These are phyloP conservation scores for Calameuta filiformis DNA, from an alignment of 2,888 invertebrate genomes.

Conservation along the genomic window DNA sequence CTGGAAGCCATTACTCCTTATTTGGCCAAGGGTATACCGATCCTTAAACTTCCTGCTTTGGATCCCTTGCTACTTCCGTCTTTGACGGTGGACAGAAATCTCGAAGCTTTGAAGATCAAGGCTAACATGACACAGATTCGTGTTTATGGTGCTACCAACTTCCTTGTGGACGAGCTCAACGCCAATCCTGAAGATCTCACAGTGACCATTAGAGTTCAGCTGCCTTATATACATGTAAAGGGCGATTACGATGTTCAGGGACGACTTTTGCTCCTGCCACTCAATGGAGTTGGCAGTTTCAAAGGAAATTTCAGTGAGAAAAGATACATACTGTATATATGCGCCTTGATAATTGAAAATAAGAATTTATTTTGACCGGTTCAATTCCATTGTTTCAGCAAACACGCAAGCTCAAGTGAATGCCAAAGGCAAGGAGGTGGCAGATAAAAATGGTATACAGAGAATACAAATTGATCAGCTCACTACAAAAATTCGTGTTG, in stretches of 20 bases:
- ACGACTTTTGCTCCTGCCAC: constrained; percentile 67
- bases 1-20: constrained; percentile 73
- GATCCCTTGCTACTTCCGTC: constrained; percentile 80
- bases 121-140: constrained; percentile 77
- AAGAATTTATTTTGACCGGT: background rate
- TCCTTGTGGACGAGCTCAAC: constrained; percentile 70
- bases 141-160: constrained; percentile 75
- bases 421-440: constrained; percentile 70
- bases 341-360: background rate
- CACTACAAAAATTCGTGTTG: constrained; percentile 72
- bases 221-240: constrained; percentile 66
- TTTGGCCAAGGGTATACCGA: constrained; percentile 75
- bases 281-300: constrained; percentile 68
- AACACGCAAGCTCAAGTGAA: constrained; percentile 72
- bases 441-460: constrained; percentile 70
- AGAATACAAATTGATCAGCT: constrained; percentile 74
- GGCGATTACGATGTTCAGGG: constrained; percentile 70
- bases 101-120: constrained; percentile 77
- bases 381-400: constrained; percentile 62
- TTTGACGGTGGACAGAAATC: constrained; percentile 77
- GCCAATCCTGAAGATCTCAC: constrained; percentile 66
- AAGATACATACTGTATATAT: background rate
- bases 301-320: constrained; percentile 71
- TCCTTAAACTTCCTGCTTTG: constrained; percentile 76
- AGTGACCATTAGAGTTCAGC: constrained; percentile 64